A percentile compares a stretch with the other conserved stretches of the same genome.
Evolutionary conservation across 2,113 vertebrate genomes (phyloP).

Genomic region (Charina bottae): DNA sequence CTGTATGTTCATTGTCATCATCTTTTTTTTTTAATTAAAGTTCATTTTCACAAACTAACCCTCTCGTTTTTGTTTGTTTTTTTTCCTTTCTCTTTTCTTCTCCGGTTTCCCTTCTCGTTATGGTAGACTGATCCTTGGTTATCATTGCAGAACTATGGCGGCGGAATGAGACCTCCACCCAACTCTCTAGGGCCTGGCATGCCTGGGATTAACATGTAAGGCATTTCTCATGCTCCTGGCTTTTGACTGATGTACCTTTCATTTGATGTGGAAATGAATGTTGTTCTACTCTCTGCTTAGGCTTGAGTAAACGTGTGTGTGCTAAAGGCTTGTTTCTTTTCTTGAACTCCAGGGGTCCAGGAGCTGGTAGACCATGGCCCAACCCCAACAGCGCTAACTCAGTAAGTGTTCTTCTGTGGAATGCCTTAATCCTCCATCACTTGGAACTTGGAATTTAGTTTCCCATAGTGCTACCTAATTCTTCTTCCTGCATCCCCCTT

Average conservation of each 20-base stretch:
- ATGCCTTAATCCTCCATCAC: background rate
- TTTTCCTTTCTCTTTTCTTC: constrained; percentile 27
- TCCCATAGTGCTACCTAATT: background rate
- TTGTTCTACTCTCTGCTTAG: background rate
- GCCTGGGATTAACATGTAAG: constrained; percentile 99
- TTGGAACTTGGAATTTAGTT: background rate
- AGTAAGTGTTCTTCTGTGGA: constrained; percentile 78
- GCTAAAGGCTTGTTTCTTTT: constrained; percentile 15
- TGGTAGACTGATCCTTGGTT: constrained; percentile 80
- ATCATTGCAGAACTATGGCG: constrained; percentile 92
- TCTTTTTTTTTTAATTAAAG: constrained; percentile 37
- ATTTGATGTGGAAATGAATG: background rate
- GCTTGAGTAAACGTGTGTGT: rapidly evolving
- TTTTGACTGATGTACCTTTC: background rate
- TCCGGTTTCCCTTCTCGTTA: constrained; percentile 61
- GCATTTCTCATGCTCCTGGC: background rate
- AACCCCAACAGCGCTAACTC: constrained; percentile 98
- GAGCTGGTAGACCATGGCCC: constrained; percentile 94
- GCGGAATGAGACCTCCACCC: constrained; percentile 98
- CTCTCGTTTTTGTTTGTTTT: constrained; percentile 57
- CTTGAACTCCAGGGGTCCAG: constrained; percentile 85
- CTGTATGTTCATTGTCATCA: constrained; percentile 18
- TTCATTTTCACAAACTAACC: constrained; percentile 63
- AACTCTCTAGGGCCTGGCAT: constrained; percentile 96
- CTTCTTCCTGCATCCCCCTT: background rate